These are phyloP conservation scores for Misgurnus anguillicaudatus DNA, from an alignment of 2,113 vertebrate genomes.

Conservation along the genomic window DNA sequence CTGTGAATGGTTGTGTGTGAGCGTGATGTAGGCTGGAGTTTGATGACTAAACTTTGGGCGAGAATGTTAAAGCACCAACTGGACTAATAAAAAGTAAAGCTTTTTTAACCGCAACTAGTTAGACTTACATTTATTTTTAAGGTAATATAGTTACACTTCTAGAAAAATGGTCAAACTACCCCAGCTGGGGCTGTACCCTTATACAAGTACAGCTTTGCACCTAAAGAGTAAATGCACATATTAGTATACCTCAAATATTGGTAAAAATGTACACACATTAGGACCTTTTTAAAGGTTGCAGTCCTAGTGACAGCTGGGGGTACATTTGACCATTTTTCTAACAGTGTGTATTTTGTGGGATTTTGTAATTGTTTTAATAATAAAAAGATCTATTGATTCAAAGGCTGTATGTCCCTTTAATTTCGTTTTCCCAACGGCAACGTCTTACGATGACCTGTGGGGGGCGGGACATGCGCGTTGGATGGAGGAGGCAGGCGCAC, in stretches of 20 bases:
- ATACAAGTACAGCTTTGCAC: too few relatives aligned
- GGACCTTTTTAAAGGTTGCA: too few relatives aligned
- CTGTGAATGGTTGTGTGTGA: conserved; percentile 42
- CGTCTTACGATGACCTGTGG: conserved; percentile 73
- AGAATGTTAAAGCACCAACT: conserved; percentile 11
- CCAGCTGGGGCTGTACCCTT: too few relatives aligned
- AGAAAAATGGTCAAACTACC: too few relatives aligned
- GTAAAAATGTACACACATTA: too few relatives aligned
- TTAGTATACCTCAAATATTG: too few relatives aligned
- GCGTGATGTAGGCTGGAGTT: conserved; percentile 26
- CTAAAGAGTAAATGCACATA: too few relatives aligned
- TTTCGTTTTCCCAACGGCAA: conserved; percentile 59
- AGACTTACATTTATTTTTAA: too few relatives aligned
- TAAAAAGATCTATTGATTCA: conserved; percentile 23
- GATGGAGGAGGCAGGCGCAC: conserved; percentile 39
- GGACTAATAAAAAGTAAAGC: neutral
- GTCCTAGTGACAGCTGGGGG: too few relatives aligned
- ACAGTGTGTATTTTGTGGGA: neutral
- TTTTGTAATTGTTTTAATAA: neutral
- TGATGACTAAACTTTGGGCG: conserved; percentile 27
- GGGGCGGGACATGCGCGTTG: conserved; percentile 77
- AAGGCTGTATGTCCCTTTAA: conserved; percentile 66
- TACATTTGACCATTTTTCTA: too few relatives aligned
- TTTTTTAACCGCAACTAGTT: neutral
- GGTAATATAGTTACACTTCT: too few relatives aligned